Evolutionary conservation across 2,113 vertebrate genomes (phyloP), one percentile per base, ranked within the genome.

Genomic region (Carassius gibelio): DNA sequence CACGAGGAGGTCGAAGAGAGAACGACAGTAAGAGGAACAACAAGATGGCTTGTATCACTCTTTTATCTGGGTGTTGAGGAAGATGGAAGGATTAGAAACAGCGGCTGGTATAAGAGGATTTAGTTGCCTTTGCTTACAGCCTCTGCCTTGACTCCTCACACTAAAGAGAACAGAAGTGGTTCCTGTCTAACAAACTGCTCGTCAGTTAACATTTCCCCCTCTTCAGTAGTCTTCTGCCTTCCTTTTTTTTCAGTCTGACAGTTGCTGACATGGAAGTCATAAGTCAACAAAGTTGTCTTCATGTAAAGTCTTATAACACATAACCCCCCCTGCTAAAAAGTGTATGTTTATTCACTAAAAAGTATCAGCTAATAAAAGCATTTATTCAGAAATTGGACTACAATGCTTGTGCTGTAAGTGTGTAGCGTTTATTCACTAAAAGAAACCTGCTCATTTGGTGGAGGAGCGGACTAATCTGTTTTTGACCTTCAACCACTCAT

Each of bases 11-110:
- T 30, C 21, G 11, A 74, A 62, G 19, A 15, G 8, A 42, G 7
- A 14, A 34, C 69, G 68, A 57, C 21, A 76, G 59, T 38, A 23
- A 26, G 17, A 36, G 45, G 48, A 77, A 80, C 57, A 55, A 42
- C 68, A 66, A 15, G 76, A 68, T n/a, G 15, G 61, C 80, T 69
- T 80, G 69, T 76, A 75, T 87, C 69, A 3, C 30, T 75, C 86
- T 85, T 85, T 88, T 71, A 85, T 87, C 86, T 81, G 69, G 71
- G 76, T 85, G 80, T 68, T 85, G 36, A 61, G 66, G 62, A 68
- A 48, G 61, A 75, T 77, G 30, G 64, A 81, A 66, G 79, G 87
- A 82, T 85, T 83, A 82, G 57, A 81, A 64, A 11, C 76, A 68
- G 26, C 17, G 13, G 21, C 15, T 38, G 57, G 21, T 82, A 45